These are phyloP conservation scores for Drosophila nannoptera DNA, from an alignment of 1,140 invertebrate species.

Conservation along the genomic window DNA sequence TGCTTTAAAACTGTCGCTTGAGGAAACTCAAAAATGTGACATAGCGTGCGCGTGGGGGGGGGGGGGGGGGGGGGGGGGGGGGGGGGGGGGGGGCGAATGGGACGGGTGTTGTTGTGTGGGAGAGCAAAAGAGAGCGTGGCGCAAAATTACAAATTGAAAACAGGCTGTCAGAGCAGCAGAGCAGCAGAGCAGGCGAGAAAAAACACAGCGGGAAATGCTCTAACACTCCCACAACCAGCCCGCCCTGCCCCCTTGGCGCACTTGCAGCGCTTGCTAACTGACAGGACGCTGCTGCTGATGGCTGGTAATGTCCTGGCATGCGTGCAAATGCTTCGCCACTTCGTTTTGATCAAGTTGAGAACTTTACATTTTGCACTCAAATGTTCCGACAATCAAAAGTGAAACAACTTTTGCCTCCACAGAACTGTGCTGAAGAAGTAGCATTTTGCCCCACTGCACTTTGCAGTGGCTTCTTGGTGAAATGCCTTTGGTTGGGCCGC, in stretches of 20 bases:
- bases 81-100: no score
- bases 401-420: slow-evolving; percentile 47
- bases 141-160: slow-evolving; percentile 54
- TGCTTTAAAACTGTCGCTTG: slow-evolving; percentile 57
- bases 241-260: slow-evolving; percentile 14
- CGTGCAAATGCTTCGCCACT: slow-evolving; percentile 68
- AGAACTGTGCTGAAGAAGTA: slow-evolving; percentile 14
- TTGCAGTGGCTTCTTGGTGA: slow-evolving; percentile 16
- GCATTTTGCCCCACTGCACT: slow-evolving; percentile 4
- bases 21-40: slow-evolving; percentile 45
- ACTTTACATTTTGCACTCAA: slow-evolving; percentile 70
- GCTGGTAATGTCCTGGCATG: slow-evolving; percentile 51
- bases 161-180: slow-evolving; percentile 36
- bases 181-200: slow-evolving; percentile 3
- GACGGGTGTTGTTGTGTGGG: no score
- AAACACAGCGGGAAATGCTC: slow-evolving; percentile 33
- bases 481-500: slow-evolving; percentile 15
- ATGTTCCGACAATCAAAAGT: slow-evolving; percentile 68
- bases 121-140: slow-evolving; percentile 1
- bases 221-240: slow-evolving; percentile 10
- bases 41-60: no score
- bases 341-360: slow-evolving; percentile 65
- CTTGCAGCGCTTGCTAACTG: slow-evolving; percentile 14
- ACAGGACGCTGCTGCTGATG: slow-evolving; percentile 25
- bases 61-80: no score